Evolutionary conservation across 2,888 invertebrate genomes (phyloP), one percentile per base, ranked within the genome.

Genomic region (Atethmia centrago): DNA sequence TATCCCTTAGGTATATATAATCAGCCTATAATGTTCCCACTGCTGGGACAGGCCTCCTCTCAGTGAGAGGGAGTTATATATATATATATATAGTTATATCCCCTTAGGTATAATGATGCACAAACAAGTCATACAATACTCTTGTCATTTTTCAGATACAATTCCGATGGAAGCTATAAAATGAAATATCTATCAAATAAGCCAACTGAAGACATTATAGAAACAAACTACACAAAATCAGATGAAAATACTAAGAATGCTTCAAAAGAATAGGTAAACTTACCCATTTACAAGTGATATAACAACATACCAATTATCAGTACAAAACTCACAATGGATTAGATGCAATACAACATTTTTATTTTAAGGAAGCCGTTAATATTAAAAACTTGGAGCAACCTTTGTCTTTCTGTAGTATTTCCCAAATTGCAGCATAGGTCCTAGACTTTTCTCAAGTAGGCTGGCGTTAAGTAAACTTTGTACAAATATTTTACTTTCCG

Each of bases 131-230:
- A 42, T 53, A 47, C 4, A 51, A 64, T 36, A 68, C n/a, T 28
- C 8, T 16, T 58, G 14, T 49, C 0, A 45, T 59, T 31, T 79
- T 81, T 71, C 87, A 96, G 96, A 82, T 96, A 95, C 87, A 97
- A 97, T 88, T 97, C 97, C 1, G 95, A 97, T 76, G 97, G 97
- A 36, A 94, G 92, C 61, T 98, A 97, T 90, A 97, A 96, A 86
- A 91, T 93, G 73, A 96, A 96, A 68, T 97, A 97, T 90, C 89
- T 97, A 82, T 93, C 93, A 59, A 91, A 88, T 42, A 97, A 97
- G 86, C 55, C 83, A 31, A 55, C 77, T 7, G 77, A 80, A 36
- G 78, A 79, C 16, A 74, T 58, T 10, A 65, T 74, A n/a, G 64
- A 79, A 63, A 74, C 73, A 28, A 83, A 77, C 45, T 42, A 70